Conservation (phyloP, 30 jellyfish, hydroid and myxozoan species). For the Aurelia aurita region DNA sequence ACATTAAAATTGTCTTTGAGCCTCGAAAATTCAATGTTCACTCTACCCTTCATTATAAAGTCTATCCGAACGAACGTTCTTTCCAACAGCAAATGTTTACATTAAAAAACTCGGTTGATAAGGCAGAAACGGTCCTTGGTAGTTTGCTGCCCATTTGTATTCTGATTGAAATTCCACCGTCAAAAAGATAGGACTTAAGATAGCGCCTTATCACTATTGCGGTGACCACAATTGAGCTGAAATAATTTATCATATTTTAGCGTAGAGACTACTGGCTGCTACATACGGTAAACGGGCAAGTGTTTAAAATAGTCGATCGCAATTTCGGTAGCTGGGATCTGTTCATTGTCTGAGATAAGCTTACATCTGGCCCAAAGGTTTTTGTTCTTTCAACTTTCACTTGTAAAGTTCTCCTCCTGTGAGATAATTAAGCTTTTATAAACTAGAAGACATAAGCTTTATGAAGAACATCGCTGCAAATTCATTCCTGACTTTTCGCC, state of each 20-base stretch:
- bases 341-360: slow-evolving; percentile 35
- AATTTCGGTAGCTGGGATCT: slow-evolving; percentile 28
- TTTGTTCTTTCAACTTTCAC: slow-evolving; percentile 44
- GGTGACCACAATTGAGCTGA: slow-evolving; percentile 56
- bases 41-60: too few species aligned
- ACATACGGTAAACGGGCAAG: slow-evolving; percentile 37
- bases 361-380: slow-evolving; percentile 62
- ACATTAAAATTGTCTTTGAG: too few species aligned
- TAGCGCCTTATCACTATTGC: slow-evolving; percentile 52
- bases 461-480: not conserved
- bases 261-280: slow-evolving; percentile 12
- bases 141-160: slow-evolving; percentile 49
- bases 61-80: too few species aligned
- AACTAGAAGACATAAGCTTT: not conserved
- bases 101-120: slow-evolving; percentile 31
- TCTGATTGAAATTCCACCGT: slow-evolving; percentile 77
- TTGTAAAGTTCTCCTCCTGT: slow-evolving; percentile 19
- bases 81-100: slow-evolving; percentile 12
- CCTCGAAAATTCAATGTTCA: too few species aligned
- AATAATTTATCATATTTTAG: slow-evolving; percentile 41
- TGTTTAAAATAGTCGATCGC: not conserved
- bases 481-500: too few species aligned
- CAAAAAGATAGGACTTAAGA: slow-evolving; percentile 71
- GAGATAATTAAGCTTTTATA: slow-evolving; percentile 27
- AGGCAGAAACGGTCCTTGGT: slow-evolving; percentile 28